phyloP scores from a whole-genome alignment of 2,888 invertebrate species.

The Autographa pulchrina region DNA sequence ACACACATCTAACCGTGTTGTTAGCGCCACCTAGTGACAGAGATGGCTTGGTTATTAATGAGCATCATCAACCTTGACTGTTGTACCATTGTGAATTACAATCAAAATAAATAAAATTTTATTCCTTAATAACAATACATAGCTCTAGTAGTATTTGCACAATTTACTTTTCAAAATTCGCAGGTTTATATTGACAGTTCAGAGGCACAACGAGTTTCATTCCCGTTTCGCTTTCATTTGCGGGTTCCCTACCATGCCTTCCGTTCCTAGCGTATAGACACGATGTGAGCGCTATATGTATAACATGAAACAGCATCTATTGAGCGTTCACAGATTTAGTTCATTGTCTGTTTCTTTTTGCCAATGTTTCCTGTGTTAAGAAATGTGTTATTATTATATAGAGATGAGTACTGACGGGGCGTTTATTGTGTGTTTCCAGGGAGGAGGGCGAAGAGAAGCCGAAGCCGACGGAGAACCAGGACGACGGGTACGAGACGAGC shows the following conservation, averaged over 20 bases:
- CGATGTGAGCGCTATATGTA: neutral
- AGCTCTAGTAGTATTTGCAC: neutral
- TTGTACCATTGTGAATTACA: neutral
- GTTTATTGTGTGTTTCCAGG: conserved; percentile 68
- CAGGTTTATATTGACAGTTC: neutral
- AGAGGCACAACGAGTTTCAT: neutral
- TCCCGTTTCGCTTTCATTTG: neutral
- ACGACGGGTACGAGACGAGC: conserved; percentile 97
- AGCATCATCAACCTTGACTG: conserved; percentile 5
- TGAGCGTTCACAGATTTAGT: neutral
- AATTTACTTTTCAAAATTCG: neutral
- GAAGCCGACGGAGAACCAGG: conserved; percentile 92
- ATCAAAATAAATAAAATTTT: conserved; percentile 3
- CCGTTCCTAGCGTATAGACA: neutral
- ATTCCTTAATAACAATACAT: neutral
- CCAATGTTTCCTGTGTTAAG: neutral
- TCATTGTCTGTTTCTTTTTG: neutral
- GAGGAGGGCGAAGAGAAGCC: conserved; percentile 88
- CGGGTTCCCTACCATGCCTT: neutral
- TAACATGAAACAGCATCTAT: neutral
- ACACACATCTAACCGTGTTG: neutral
- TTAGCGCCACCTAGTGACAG: neutral
- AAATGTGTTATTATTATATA: neutral
- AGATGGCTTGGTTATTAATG: neutral
- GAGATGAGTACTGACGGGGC: conserved; percentile 3